Conservation (phyloP, 2,797 vertebrate species). For the Pristis pectinata region DNA sequence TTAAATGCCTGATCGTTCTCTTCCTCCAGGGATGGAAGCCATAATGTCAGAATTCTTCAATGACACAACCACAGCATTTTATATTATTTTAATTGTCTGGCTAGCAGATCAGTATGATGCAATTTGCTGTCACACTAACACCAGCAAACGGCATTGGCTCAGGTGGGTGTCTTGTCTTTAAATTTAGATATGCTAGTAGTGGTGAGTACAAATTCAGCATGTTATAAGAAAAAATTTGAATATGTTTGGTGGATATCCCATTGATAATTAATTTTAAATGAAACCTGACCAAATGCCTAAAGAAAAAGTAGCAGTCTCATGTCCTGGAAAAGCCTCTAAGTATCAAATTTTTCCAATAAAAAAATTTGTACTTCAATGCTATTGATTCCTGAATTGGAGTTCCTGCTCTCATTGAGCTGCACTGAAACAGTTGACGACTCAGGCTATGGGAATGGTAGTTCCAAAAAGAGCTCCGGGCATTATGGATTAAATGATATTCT, state of each 20-base stretch:
- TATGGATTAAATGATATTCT: background rate
- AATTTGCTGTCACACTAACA: conserved; percentile 95
- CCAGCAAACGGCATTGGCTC: conserved; percentile 94
- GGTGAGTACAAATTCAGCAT: background rate
- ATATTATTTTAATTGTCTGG: conserved; percentile 98
- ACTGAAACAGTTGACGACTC: background rate
- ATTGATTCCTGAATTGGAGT: background rate
- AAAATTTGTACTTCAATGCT: background rate
- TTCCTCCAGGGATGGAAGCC: conserved; percentile 83
- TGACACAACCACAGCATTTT: conserved; percentile 92
- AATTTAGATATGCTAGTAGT: background rate
- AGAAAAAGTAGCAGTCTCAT: background rate
- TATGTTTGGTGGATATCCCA: background rate
- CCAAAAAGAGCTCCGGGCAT: background rate
- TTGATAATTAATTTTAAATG: background rate
- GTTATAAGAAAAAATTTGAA: too few species aligned
- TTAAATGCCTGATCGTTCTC: background rate
- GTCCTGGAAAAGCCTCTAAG: background rate
- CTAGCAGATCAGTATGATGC: conserved; percentile 92
- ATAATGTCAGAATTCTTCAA: conserved; percentile 99
- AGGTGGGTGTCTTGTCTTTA: conserved; percentile 59
- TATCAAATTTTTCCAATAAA: background rate
- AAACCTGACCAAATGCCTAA: background rate
- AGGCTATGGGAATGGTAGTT: background rate
- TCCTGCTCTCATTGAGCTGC: background rate